These are phyloP conservation scores for Chrysolina haemoptera DNA, from an alignment of 2,888 invertebrate species.

Conservation along the genomic window DNA sequence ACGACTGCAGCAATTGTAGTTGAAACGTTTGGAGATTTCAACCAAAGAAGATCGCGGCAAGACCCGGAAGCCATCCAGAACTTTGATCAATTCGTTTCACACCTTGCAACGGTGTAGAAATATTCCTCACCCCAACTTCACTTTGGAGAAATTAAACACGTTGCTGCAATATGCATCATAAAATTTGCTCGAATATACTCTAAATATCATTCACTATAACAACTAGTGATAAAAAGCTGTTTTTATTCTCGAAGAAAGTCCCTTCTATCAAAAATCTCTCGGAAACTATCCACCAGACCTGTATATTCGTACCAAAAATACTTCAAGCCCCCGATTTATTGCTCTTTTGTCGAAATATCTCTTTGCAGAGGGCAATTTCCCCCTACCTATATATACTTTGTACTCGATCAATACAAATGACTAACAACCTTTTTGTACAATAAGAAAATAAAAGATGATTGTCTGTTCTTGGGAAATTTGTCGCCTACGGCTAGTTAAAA, in stretches of 20 bases:
- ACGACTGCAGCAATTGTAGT: no score
- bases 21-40: no score
- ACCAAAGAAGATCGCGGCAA: no score
- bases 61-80: no score
- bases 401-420: conserved; percentile 50
- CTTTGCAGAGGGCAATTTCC: neutral
- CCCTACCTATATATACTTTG: conserved; percentile 37
- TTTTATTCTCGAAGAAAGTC: neutral
- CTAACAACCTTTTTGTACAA: conserved; percentile 39
- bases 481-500: conserved; percentile 48
- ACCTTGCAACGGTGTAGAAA: neutral
- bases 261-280: neutral
- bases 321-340: conserved; percentile 26
- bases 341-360: conserved; percentile 14
- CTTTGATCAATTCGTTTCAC: neutral
- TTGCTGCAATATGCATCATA: conserved; percentile 9
- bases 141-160: neutral
- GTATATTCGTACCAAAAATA: conserved; percentile 20
- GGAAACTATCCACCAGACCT: conserved; percentile 5
- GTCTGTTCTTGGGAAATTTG: conserved; percentile 50
- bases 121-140: neutral
- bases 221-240: conserved; percentile 19
- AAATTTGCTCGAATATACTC: conserved; percentile 18
- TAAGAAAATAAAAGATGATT: conserved; percentile 45
- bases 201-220: conserved; percentile 5